Evolutionary conservation across 2,797 vertebrate genomes (phyloP).

Genomic region (Halcyon leucocephala): DNA sequence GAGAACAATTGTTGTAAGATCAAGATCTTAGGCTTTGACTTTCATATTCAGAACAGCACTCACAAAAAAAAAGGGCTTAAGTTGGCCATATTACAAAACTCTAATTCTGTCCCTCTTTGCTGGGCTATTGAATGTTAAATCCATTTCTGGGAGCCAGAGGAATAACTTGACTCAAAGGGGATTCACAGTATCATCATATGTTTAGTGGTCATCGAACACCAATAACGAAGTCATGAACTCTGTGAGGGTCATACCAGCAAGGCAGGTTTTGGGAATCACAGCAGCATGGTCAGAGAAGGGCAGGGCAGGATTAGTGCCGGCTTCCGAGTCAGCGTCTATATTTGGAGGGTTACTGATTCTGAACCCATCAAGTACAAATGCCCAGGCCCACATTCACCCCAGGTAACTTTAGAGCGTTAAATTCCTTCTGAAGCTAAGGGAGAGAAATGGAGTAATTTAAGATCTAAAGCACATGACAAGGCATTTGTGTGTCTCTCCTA

Average conservation of each 20-base stretch:
- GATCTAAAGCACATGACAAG: not conserved
- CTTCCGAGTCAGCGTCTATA: not conserved
- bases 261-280: not conserved
- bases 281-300: fast-evolving
- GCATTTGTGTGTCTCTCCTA: not conserved
- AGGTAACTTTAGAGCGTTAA: not conserved
- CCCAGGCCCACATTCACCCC: not conserved
- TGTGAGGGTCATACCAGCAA: not conserved
- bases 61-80: not conserved
- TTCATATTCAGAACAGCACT: not conserved
- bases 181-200: not conserved
- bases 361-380: not conserved
- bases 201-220: not conserved
- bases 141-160: not conserved
- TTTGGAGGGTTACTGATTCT: not conserved
- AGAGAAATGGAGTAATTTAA: not conserved
- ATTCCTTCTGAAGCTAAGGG: not conserved
- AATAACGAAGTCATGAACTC: not conserved
- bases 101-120: not conserved
- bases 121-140: not conserved
- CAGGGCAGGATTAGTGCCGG: fast-evolving
- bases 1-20: not conserved
- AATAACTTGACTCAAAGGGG: not conserved
- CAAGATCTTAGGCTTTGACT: slow-evolving; percentile 2
- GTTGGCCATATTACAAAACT: not conserved